Conservation (phyloP, 2,888 invertebrate genomes). For the Lithosia quadra region DNA sequence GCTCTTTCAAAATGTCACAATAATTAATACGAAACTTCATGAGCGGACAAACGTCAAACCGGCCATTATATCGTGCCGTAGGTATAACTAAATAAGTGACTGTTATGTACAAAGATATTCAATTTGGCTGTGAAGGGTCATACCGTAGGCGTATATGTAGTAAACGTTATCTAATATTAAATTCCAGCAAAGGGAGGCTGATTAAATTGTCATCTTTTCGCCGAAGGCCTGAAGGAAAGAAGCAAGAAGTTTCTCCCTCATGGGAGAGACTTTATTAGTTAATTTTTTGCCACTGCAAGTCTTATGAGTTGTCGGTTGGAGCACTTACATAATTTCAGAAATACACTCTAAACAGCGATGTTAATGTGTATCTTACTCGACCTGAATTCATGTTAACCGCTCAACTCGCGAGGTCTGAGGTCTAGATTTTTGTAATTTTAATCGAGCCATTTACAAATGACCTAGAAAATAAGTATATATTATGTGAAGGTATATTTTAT, state of each 20-base stretch:
- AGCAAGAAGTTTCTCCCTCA: not conserved
- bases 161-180: conserved; percentile 33
- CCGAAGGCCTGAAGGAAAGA: conserved; percentile 1
- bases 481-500: too few relatives aligned
- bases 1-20: too few relatives aligned
- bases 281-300: not conserved
- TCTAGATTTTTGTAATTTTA: too few relatives aligned
- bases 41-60: too few relatives aligned
- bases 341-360: not conserved
- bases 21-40: too few relatives aligned
- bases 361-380: not conserved
- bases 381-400: too few relatives aligned
- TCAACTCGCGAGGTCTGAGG: too few relatives aligned
- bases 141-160: conserved; percentile 16
- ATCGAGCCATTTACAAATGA: too few relatives aligned
- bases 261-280: not conserved
- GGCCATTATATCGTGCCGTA: too few relatives aligned
- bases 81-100: conserved; percentile 13
- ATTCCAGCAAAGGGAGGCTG: conserved; percentile 26
- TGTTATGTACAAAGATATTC: conserved; percentile 25
- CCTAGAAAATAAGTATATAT: too few relatives aligned
- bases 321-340: not conserved
- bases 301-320: not conserved
- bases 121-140: conserved; percentile 24
- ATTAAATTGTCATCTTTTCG: conserved; percentile 14